phyloP scores from a whole-genome alignment of 2,797 vertebrate genomes.

The Lithobates pipiens region DNA sequence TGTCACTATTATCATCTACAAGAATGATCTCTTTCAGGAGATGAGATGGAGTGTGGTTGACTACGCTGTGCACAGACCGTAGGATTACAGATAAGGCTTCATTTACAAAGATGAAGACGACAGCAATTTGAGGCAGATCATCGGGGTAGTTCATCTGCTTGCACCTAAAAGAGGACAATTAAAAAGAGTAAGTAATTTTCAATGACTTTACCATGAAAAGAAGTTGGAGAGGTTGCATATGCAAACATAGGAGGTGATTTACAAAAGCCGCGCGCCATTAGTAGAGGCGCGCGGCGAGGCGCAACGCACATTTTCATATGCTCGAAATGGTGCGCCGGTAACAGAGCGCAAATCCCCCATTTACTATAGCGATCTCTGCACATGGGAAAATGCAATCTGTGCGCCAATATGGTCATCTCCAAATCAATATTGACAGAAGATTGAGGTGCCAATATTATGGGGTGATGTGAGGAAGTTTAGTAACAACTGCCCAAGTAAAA shows the following conservation, averaged over 20 bases:
- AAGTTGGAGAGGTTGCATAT: background rate
- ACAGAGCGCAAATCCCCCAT: too few species aligned
- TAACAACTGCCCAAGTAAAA: too few species aligned
- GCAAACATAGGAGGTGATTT: background rate
- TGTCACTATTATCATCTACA: constrained; percentile 98
- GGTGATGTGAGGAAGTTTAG: too few species aligned
- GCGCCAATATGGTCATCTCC: too few species aligned
- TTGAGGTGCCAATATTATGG: too few species aligned
- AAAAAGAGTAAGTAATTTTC: background rate
- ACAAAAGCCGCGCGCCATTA: too few species aligned
- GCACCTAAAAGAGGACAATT: constrained; percentile 79
- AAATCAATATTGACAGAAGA: too few species aligned
- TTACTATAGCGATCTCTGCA: too few species aligned
- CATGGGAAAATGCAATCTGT: too few species aligned
- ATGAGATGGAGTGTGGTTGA: constrained; percentile 94
- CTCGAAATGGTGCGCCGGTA: too few species aligned
- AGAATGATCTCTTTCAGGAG: constrained; percentile 96
- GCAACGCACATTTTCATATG: too few species aligned
- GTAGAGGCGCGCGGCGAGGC: too few species aligned
- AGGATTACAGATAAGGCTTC: constrained; percentile 96
- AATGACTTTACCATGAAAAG: background rate
- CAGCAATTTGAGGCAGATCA: constrained; percentile 92
- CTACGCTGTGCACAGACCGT: constrained; percentile 95
- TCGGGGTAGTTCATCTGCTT: constrained; percentile 84
- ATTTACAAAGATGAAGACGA: constrained; percentile 98